phyloP scores from a whole-genome alignment of 2,113 vertebrate species.

The Onychostruthus taczanowskii region DNA sequence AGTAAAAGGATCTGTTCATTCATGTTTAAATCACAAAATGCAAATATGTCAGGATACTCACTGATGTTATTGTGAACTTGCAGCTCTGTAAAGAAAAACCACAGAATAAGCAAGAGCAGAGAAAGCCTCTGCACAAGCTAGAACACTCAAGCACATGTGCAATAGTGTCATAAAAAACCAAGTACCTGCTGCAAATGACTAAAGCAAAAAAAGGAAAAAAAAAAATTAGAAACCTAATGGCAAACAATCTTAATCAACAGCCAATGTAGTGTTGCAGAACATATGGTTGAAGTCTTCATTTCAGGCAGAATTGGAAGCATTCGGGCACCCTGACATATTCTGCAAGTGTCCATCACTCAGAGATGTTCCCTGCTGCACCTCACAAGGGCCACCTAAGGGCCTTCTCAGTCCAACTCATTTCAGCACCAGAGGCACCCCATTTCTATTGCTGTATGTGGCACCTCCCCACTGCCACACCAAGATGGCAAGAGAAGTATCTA shows the following conservation, averaged over 20 bases:
- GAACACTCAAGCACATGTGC: background rate
- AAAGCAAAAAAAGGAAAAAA: background rate
- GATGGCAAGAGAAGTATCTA: fast-evolving
- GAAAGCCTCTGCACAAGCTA: background rate
- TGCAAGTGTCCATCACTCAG: background rate
- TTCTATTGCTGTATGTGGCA: background rate
- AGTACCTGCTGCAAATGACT: background rate
- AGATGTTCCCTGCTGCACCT: background rate
- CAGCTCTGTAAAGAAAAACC: slow-evolving; percentile 22
- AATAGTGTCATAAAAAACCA: background rate
- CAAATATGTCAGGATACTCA: background rate
- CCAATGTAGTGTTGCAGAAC: background rate
- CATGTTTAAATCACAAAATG: slow-evolving; percentile 4
- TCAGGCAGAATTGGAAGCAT: background rate
- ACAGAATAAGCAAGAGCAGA: background rate
- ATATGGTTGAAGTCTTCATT: background rate
- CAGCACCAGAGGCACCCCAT: no score
- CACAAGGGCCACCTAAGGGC: background rate
- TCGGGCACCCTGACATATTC: background rate
- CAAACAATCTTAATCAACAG: slow-evolving; percentile 40
- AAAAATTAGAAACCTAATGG: background rate
- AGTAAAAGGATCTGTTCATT: background rate
- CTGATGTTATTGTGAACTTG: background rate
- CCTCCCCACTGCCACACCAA: background rate
- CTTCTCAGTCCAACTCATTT: background rate